Conservation (phyloP, 2,888 invertebrate genomes). For the Stenurella melanura region DNA sequence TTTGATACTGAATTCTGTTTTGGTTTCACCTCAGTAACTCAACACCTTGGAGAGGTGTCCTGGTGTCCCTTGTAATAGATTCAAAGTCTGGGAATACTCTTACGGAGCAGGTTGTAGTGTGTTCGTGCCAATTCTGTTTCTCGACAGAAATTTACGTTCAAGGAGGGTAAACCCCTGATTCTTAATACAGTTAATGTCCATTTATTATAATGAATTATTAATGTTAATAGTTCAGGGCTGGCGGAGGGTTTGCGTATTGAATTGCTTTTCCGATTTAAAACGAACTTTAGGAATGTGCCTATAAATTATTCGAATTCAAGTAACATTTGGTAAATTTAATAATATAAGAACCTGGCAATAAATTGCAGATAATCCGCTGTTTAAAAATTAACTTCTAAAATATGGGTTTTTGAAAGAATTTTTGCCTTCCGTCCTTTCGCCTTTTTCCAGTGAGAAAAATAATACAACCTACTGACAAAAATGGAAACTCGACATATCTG, state of each 20-base stretch:
- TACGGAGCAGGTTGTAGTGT: conserved; percentile 17
- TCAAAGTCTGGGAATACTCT: conserved; percentile 32
- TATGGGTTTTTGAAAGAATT: too few relatives aligned
- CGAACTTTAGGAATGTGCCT: neutral
- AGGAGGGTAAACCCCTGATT: conserved; percentile 34
- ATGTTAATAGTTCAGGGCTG: conserved; percentile 44
- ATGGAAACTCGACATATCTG: too few relatives aligned
- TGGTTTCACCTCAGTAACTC: conserved; percentile 11
- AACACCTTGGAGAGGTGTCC: conserved; percentile 10
- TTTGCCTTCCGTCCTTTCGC: too few relatives aligned
- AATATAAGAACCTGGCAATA: neutral
- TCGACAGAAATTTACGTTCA: conserved; percentile 19
- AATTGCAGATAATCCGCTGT: neutral
- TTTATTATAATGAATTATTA: conserved; percentile 53
- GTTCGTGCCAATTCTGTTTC: neutral
- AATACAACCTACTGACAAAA: too few relatives aligned
- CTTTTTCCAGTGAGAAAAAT: too few relatives aligned
- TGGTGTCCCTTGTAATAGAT: conserved; percentile 20
- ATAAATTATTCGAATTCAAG: neutral
- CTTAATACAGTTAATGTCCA: conserved; percentile 43
- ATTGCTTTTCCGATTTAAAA: conserved; percentile 30
- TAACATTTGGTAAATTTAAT: neutral
- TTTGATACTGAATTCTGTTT: neutral
- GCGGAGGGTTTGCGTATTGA: conserved; percentile 40
- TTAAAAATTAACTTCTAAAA: too few relatives aligned